phyloP scores from a whole-genome alignment of 2,888 invertebrate species.

The Matsumyia berberina region DNA sequence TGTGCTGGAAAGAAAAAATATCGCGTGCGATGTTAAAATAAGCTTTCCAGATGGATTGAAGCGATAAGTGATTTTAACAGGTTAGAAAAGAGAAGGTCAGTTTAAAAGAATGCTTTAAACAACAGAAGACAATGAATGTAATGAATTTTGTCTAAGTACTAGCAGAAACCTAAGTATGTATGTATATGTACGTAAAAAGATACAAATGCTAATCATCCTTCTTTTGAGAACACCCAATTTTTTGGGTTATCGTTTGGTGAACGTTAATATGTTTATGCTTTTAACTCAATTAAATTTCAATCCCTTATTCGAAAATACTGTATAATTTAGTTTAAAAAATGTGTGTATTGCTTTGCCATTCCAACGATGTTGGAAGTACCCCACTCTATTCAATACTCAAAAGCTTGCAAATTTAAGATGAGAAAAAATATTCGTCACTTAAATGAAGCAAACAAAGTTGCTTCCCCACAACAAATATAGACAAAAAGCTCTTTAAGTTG shows the following conservation, averaged over 20 bases:
- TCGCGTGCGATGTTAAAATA: constrained; percentile 20
- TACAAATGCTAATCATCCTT: too few species aligned
- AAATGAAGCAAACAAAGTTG: constrained; percentile 14
- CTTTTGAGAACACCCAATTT: too few species aligned
- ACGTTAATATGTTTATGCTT: background rate
- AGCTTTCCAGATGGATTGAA: constrained; percentile 6
- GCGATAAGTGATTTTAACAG: constrained; percentile 5
- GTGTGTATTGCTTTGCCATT: constrained; percentile 8
- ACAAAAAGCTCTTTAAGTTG: constrained; percentile 37
- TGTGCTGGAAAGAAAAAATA: constrained; percentile 35
- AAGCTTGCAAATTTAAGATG: constrained; percentile 18
- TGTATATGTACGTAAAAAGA: too few species aligned
- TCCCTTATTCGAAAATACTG: background rate
- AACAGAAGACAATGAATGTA: background rate
- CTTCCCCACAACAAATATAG: constrained; percentile 8
- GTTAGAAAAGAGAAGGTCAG: constrained; percentile 4
- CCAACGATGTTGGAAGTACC: constrained; percentile 16
- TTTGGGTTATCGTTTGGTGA: background rate
- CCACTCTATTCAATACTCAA: background rate
- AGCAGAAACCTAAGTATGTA: too few species aligned
- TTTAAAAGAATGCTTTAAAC: background rate
- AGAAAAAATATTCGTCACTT: background rate
- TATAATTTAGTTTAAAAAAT: background rate
- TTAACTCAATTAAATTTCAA: background rate
- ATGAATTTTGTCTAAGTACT: background rate